phyloP scores from a whole-genome alignment of 2,113 vertebrate species.

The Triplophysa siluroides region DNA sequence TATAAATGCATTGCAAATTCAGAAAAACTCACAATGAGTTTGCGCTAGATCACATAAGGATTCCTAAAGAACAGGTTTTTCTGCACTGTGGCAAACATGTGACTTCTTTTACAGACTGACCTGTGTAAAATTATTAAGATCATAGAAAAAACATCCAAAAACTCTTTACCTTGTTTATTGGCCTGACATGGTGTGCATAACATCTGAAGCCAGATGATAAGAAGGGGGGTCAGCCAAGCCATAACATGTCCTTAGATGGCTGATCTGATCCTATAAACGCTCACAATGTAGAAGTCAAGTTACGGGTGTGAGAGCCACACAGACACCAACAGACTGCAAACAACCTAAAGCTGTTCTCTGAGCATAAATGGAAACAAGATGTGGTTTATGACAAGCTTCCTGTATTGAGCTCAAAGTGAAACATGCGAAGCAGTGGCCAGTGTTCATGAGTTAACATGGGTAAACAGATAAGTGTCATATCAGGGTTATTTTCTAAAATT shows the following conservation, averaged over 20 bases:
- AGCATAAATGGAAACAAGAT: conserved; percentile 33
- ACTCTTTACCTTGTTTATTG: conserved; percentile 52
- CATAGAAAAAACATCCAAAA: background rate
- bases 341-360: background rate
- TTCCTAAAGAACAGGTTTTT: background rate
- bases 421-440: background rate
- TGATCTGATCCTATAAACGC: background rate
- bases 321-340: background rate
- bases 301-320: background rate
- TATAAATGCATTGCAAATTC: background rate
- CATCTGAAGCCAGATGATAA: conserved; percentile 38
- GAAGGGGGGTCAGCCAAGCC: conserved; percentile 39
- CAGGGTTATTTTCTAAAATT: background rate
- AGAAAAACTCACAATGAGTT: no score
- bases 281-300: background rate
- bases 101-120: background rate
- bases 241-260: conserved; percentile 36
- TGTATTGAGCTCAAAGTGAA: conserved; percentile 11
- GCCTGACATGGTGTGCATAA: conserved; percentile 32
- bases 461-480: background rate
- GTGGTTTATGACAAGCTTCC: conserved; percentile 55
- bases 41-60: background rate
- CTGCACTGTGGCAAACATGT: background rate
- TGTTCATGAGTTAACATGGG: background rate
- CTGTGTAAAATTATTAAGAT: background rate